Evolutionary conservation across 2,113 vertebrate genomes (phyloP).

Genomic region (Otus sunia): DNA sequence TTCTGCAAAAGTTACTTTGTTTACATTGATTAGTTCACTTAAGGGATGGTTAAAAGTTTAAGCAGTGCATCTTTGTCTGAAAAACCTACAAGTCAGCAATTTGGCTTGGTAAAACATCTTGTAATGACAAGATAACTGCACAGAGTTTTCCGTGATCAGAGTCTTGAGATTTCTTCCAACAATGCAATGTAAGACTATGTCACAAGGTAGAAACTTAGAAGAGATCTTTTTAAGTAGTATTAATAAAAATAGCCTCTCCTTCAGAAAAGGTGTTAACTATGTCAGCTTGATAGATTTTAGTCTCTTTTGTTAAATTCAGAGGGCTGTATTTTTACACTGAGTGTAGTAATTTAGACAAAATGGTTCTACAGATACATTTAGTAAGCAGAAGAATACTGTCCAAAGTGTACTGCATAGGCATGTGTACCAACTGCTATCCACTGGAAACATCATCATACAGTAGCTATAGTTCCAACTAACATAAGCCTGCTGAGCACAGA

Average conservation of each 20-base stretch:
- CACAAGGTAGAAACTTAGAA: background rate
- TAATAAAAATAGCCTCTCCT: background rate
- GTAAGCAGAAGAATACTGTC: constrained; percentile 54
- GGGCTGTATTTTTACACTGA: background rate
- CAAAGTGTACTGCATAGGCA: constrained; percentile 6
- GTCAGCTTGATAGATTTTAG: background rate
- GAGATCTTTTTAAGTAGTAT: background rate
- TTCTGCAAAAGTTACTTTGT: background rate
- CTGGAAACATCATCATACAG: background rate
- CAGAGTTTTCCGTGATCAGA: background rate
- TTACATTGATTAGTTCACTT: constrained; percentile 9
- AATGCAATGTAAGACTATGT: background rate
- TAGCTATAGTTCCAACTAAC: background rate
- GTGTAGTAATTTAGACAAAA: background rate
- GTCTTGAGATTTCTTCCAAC: background rate
- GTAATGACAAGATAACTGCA: background rate
- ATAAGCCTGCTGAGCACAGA: background rate
- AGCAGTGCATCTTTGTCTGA: background rate
- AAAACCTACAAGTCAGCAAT: constrained; percentile 3
- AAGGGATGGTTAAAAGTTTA: background rate
- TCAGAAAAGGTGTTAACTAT: background rate
- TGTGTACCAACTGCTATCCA: background rate
- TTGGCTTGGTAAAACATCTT: constrained; percentile 6
- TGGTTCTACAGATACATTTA: background rate
- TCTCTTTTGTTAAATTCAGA: background rate